phyloP scores from a whole-genome alignment of 1,140 invertebrate species.

The Lasioglossum baleicum region DNA sequence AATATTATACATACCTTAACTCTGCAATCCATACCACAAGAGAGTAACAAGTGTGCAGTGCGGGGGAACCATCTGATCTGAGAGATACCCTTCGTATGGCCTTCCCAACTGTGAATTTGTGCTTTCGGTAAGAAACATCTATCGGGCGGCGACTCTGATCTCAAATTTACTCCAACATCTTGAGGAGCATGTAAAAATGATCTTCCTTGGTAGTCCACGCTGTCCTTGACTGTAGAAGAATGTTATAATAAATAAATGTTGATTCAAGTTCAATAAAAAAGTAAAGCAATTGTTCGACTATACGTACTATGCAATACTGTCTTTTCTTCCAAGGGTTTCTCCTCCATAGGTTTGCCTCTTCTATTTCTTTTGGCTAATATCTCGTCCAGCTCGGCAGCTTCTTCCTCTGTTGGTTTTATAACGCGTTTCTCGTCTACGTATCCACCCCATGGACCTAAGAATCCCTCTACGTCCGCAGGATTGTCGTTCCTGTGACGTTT shows the following conservation, averaged over 20 bases:
- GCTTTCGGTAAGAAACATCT: conserved; percentile 99
- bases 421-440: conserved; percentile 94
- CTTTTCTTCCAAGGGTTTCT: conserved; percentile 96
- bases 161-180: conserved; percentile 97
- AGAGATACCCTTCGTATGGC: conserved; percentile 98
- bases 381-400: conserved; percentile 95
- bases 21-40: conserved; percentile 97
- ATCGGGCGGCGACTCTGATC: conserved; percentile 94
- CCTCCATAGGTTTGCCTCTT: conserved; percentile 90
- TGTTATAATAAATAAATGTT: neutral
- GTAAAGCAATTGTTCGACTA: conserved; percentile 28
- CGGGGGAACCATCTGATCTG: conserved; percentile 97
- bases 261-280: neutral
- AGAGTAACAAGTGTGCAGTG: conserved; percentile 96
- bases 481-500: conserved; percentile 95
- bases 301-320: conserved; percentile 93
- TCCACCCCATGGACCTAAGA: conserved; percentile 98
- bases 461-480: conserved; percentile 95
- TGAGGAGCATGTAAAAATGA: conserved; percentile 97
- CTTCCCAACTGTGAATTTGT: conserved; percentile 97
- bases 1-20: conserved; percentile 87
- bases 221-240: conserved; percentile 89
- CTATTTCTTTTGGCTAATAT: conserved; percentile 95
- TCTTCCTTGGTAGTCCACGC: conserved; percentile 97
- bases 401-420: conserved; percentile 94